Evolutionary conservation across 2,888 invertebrate genomes (phyloP), one percentile per base, ranked within the genome.

Genomic region (Miltochrista miniata): DNA sequence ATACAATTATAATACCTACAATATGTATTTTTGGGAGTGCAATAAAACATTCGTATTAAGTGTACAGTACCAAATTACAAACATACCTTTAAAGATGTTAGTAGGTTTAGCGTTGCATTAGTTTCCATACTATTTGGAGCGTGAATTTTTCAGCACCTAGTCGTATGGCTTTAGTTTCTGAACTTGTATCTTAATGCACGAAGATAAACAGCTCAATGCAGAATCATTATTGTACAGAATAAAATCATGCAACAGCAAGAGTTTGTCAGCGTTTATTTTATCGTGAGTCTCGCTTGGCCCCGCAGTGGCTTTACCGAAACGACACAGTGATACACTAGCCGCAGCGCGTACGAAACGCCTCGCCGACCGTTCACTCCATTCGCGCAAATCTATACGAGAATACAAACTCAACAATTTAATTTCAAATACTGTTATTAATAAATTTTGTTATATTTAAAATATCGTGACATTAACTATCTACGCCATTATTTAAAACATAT

Each of bases 241-340:
- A 59, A 46, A 24, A 24, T 24, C 2, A 55, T 51, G 56, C 47
- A 61, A 55, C 55, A 50, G 54, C 54, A 59, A 54, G 55, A 64
- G 56, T 64, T 68, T 69, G 69, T 70, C 72, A 68, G 72, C 52
- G 64, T 70, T 70, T 77, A 68, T 71, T 73, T 70, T 74, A 72
- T 66, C 66, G 64, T 54, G 52, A 48, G 61, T 70, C 59, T 61
- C 63, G 59, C 36, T 48, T 53, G 54, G 40, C 30, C 53, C 45
- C 40, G 53, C 51, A 54, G 68, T 46, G 49, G 50, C 67, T 56
- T 31, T 41, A 14, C 11, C 24, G 51, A 51, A 54, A 49, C 58
- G 45, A 45, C 15, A 8, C 83, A 89, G 89, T 90, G 66, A 75
- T 76, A 73, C 64, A 64, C 62, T 62, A 73, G 61, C 72, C 81